A percentile compares a stretch with the other conserved stretches of the same genome.
phyloP scores from a whole-genome alignment of 2,888 invertebrate genomes.

The Oscheius sp. region DNA sequence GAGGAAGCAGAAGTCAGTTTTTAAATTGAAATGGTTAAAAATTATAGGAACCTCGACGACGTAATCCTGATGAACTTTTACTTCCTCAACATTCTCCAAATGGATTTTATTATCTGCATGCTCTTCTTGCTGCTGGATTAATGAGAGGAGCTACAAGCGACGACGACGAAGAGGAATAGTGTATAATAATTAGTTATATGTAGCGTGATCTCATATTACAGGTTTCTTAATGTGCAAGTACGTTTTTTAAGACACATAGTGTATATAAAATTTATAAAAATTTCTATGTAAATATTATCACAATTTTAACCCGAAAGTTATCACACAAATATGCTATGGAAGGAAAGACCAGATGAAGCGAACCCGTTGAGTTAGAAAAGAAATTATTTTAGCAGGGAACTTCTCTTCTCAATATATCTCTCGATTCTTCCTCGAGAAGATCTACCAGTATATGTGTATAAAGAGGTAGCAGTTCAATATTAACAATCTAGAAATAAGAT shows the following conservation, averaged over 20 bases:
- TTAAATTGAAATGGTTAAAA: constrained; percentile 1
- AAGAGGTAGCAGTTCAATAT: constrained; percentile 40
- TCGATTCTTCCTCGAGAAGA: constrained; percentile 60
- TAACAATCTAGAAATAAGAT: constrained; percentile 21
- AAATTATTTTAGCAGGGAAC: constrained; percentile 26
- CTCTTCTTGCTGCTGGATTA: neutral
- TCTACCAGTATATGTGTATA: constrained; percentile 65
- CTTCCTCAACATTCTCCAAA: neutral
- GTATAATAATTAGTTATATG: too few relatives aligned
- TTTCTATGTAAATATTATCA: neutral
- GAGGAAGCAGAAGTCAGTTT: constrained; percentile 60
- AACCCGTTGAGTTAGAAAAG: neutral
- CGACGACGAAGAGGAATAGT: too few relatives aligned
- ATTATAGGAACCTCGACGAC: neutral
- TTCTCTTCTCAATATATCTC: constrained; percentile 36
- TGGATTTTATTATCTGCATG: neutral
- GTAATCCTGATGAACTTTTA: neutral
- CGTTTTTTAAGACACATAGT: too few relatives aligned
- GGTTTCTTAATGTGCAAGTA: too few relatives aligned
- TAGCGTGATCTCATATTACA: too few relatives aligned
- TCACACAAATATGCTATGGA: neutral
- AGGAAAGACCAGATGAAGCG: neutral
- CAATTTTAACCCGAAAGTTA: neutral
- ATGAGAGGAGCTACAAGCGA: neutral
- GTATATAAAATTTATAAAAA: too few relatives aligned